phyloP scores from a whole-genome alignment of 2,888 invertebrate genomes.

The Cistogaster globosa region DNA sequence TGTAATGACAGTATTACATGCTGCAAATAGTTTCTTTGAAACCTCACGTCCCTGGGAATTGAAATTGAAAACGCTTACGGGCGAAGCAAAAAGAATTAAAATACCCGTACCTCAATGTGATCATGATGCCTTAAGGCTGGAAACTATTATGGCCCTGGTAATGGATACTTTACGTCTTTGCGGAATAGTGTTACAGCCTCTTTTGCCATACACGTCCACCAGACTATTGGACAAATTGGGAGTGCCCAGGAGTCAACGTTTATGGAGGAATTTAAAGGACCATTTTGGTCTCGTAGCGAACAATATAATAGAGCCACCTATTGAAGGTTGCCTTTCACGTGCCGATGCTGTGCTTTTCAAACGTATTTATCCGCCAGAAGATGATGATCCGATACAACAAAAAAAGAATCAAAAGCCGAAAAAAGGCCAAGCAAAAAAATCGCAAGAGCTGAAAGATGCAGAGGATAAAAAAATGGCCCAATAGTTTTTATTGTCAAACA shows the following conservation, averaged over 20 bases:
- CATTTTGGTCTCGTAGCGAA: constrained; percentile 75
- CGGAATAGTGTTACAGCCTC: constrained; percentile 92
- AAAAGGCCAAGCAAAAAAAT: constrained; percentile 37
- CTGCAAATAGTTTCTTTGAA: constrained; percentile 94
- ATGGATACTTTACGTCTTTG: constrained; percentile 92
- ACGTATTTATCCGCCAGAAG: constrained; percentile 77
- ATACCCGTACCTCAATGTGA: constrained; percentile 77
- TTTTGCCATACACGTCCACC: constrained; percentile 89
- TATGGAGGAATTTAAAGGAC: constrained; percentile 83
- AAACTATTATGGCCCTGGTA: constrained; percentile 90
- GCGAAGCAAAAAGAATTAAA: constrained; percentile 63
- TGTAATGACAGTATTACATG: constrained; percentile 89
- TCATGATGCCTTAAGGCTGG: constrained; percentile 84
- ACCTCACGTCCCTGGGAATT: constrained; percentile 94
- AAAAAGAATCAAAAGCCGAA: constrained; percentile 43
- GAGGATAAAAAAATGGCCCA: constrained; percentile 48
- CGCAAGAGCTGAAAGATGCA: constrained; percentile 32
- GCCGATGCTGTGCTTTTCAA: constrained; percentile 79
- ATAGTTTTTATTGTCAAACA: not conserved
- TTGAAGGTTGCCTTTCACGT: constrained; percentile 61
- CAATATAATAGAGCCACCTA: constrained; percentile 45
- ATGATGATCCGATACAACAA: constrained; percentile 69
- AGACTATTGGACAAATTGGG: constrained; percentile 88
- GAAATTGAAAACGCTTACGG: constrained; percentile 83
- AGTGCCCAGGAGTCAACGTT: constrained; percentile 83